Conservation (phyloP, 2,888 invertebrate species). For the Epinotia demarniana region DNA sequence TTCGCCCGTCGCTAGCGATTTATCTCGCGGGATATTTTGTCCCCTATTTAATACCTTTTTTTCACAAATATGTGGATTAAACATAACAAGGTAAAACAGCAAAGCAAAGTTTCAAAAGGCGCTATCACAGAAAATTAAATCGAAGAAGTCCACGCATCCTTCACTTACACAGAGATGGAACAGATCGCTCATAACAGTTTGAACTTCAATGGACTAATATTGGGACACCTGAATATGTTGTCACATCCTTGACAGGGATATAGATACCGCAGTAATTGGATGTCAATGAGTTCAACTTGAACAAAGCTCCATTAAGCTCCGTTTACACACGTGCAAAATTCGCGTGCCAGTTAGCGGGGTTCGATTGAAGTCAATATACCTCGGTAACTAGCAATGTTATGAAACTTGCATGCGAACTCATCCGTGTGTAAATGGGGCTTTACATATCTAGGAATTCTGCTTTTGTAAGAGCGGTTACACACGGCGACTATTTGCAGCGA, state of each 20-base stretch:
- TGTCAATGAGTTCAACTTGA: slow-evolving; percentile 16
- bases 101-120: slow-evolving; percentile 49
- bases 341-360: too few species aligned
- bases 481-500: too few species aligned
- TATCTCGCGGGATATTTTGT: background rate
- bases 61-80: slow-evolving; percentile 6
- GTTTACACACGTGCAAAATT: too few species aligned
- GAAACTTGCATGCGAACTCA: too few species aligned
- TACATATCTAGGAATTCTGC: background rate
- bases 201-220: slow-evolving; percentile 29
- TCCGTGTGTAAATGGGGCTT: background rate
- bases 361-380: too few species aligned
- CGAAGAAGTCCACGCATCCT: slow-evolving; percentile 57
- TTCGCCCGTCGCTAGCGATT: background rate
- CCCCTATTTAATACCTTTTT: background rate
- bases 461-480: background rate
- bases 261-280: slow-evolving; percentile 21
- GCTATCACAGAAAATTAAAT: slow-evolving; percentile 75
- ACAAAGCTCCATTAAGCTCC: slow-evolving; percentile 5
- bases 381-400: too few species aligned
- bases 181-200: slow-evolving; percentile 25
- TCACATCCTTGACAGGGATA: slow-evolving; percentile 22
- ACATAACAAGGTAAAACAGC: slow-evolving; percentile 23
- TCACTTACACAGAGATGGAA: slow-evolving; percentile 39
- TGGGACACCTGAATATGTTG: slow-evolving; percentile 7